Base-by-base conservation (phyloP, 2,888 invertebrate genomes). In the Drosophila basisetae region DNA sequence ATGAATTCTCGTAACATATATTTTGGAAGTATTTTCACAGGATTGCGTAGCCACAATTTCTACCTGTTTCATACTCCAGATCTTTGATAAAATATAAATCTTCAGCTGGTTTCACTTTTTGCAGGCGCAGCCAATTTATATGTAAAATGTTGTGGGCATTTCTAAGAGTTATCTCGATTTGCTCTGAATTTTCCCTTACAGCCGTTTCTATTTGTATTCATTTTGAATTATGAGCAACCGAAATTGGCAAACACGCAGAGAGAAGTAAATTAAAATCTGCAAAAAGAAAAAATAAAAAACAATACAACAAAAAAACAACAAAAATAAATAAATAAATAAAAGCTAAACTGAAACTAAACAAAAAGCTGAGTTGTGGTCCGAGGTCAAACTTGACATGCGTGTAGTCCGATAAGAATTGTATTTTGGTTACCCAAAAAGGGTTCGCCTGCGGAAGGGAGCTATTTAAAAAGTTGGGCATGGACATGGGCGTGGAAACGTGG, bases 171-270 rank as follows among this genome's bases (percentile, higher is more conserved):
- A 79, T 79, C 82, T 72, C 68, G 72, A 68, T 81, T 60, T 50
- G 50, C 18, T 22, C 66, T 54, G 70, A 64, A 52, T 69, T 84
- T 70, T 60, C 49, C 55, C 50, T 55, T 25, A 49, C 43, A 33
- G 50, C 41, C 49, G 67, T 70, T 80, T 62, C 71, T 65, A 76
- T 84, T 84, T 82, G 73, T 81, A 73, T 84, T 73, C 88, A 73
- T 68, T 90, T 90, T 85, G 90, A 85, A 78, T 85, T 85, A 85
- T 85, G 85, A 62, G 53, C 60, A 76, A 59, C 55, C 54, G 22
- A 71, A 78, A 68, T 79, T 80, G 80, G 35, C 69, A 60, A 50
- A 62, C 69, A 65, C 55, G 56, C 70, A 69, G 37, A 53, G 63
- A 55, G 47, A 84, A 73, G 54, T 75, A 77, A 88, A 89, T 85